Conservation (phyloP, 1,140 invertebrate genomes). For the Microplitis mediator region DNA sequence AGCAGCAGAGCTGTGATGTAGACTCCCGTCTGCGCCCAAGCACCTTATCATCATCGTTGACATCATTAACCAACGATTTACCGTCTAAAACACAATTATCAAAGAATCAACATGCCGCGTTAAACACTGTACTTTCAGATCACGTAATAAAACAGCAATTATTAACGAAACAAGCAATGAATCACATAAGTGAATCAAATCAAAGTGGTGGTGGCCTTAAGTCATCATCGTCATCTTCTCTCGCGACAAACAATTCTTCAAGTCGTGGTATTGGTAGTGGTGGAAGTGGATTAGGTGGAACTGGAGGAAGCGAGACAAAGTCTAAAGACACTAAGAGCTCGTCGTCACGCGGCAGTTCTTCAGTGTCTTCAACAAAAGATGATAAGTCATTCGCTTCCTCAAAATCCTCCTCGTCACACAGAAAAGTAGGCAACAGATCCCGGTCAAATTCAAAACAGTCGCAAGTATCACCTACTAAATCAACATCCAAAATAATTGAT, state of each 20-base stretch:
- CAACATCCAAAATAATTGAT: constrained; percentile 39
- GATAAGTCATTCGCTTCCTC: constrained; percentile 49
- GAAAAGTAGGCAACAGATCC: constrained; percentile 53
- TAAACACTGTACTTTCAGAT: constrained; percentile 51
- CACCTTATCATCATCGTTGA: constrained; percentile 22
- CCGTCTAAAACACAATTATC: constrained; percentile 29
- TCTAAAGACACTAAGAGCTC: constrained; percentile 28
- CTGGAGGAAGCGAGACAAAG: constrained; percentile 41
- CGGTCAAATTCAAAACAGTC: constrained; percentile 53
- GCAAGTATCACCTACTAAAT: constrained; percentile 43
- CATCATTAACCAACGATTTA: constrained; percentile 33
- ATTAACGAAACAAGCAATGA: constrained; percentile 50
- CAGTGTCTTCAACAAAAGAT: constrained; percentile 33
- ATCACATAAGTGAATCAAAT: constrained; percentile 38
- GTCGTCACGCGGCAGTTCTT: constrained; percentile 35
- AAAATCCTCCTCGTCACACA: constrained; percentile 44
- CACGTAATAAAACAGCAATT: constrained; percentile 53
- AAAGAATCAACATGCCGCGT: constrained; percentile 15
- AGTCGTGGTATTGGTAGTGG: neutral
- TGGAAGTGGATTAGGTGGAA: neutral
- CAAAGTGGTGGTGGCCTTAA: constrained; percentile 35
- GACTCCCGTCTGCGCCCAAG: constrained; percentile 16
- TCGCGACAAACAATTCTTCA: neutral
- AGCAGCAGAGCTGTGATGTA: constrained; percentile 9
- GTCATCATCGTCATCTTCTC: constrained; percentile 25